Base-by-base conservation (phyloP, 2,113 vertebrate species). In the Sorex fumeus region DNA sequence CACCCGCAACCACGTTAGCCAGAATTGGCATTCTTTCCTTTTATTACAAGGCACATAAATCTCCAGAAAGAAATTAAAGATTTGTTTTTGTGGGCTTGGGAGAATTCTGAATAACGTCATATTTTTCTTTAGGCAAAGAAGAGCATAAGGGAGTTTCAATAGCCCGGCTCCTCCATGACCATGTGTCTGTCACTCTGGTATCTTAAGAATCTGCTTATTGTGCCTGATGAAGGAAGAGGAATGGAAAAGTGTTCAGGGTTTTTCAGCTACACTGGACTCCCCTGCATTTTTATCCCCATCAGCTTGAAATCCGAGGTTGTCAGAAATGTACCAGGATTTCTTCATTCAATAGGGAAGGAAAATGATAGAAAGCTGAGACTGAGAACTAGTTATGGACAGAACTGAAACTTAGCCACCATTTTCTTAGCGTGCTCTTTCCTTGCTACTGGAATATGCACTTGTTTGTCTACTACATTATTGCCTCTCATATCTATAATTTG, bases 51-150 rank as follows among this genome's bases (percentile, higher is more conserved):
- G n/a, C 23, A 72, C 66, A 3, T 76, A 30, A 70, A 82, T 75
- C 28, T 79, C 70, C 12, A 72, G 43, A 77, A 19, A n/a, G 45
- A 70, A 86, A 93, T 66, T 87, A 85, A 34, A 12, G 6, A 57
- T 64, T 78, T 79, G 3, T 34, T 53, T 40, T 28, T 47, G 25
- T 80, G 67, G 16, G 1, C 18, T 60, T 74, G 13, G 4, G 36
- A 67, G 66, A 87, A 40, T 81, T 11, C 7, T 45, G 21, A 70
- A 79, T 27, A 30, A 10, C 83, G 94, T 88, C 1, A 11, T 40
- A n/a, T 81, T 79, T 74, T 91, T 80, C 4, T 85, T 75, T 50
- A 75, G 45, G 4, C 9, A 74, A 82, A 84, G 13, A 80, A 89
- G 60, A 71, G 5, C 10, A 9, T 2, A 19, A 67, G 5, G 30